Base-by-base conservation (phyloP, 1,140 invertebrate species). In the Muscidifurax raptorellus region DNA sequence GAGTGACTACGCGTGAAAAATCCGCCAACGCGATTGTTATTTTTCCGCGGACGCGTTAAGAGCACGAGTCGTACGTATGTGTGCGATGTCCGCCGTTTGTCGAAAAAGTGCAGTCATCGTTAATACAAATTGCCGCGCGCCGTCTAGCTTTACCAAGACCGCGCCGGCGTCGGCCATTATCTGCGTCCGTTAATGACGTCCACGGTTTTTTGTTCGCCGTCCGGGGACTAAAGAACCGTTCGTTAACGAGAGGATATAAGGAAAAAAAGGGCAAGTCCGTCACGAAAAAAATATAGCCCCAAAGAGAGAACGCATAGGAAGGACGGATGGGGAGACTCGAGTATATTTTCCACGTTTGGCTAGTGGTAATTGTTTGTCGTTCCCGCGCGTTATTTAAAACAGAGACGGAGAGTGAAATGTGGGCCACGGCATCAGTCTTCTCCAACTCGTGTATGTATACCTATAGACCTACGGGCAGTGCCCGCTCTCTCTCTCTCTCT, bases 331-430 rank as follows among this genome's bases (percentile, higher is more conserved):
- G n/a, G 52, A 59, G 22, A 59, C 52, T 22, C 52, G 52, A 59
- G 5, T n/a, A 7, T n/a, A n/a, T n/a, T n/a, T 22, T 59, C 52
- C 22, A 1, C 52, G 52, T 22, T 59, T 52, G 47, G 47, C 1
- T 18, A 18, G 15, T 22, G 18, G 22, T n/a, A 59, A 59, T 59
- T 59, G 52, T 59, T 59, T 59, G 52, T n/a, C 18, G 52, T 1
- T 9, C 0, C 18, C 22, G 52, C 44, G 72, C 81, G 86, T 90
- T 89, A 89, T 90, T 91, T 91, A 90, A 91, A 89, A 88, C 86
- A 79, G 77, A 59, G 15, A 59, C 5, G n/a, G 52, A n/a, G 44
- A 28, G 59, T 75, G 72, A 88, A 89, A 91, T 90, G 86, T 91
- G 83, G 90, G 90, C 90, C 90, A 89, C 85, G 78, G 59, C 44